A percentile compares a stretch with the other conserved stretches of the same genome.
These are phyloP conservation scores for Caradrina kadenii DNA, from an alignment of 2,888 invertebrate species.

Conservation along the genomic window DNA sequence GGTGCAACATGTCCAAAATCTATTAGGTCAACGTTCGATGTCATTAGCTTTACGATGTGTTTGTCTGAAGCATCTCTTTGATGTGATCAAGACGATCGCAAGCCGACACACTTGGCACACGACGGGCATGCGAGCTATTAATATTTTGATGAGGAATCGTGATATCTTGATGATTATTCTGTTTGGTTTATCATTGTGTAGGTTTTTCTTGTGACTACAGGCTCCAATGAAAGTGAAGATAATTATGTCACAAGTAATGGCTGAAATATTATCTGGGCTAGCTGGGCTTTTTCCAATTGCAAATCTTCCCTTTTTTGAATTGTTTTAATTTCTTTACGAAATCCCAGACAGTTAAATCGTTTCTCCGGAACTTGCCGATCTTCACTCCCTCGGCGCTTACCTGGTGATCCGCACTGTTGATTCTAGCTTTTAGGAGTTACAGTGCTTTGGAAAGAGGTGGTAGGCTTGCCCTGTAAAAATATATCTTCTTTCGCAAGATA, in stretches of 20 bases:
- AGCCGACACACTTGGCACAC: conserved; percentile 81
- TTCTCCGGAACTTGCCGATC: too few species aligned
- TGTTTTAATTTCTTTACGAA: too few species aligned
- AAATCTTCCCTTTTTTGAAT: too few species aligned
- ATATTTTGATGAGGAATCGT: conserved; percentile 61
- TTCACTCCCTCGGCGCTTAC: too few species aligned
- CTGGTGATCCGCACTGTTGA: too few species aligned
- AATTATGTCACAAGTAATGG: background rate
- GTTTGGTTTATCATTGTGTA: conserved; percentile 21
- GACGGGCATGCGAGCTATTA: conserved; percentile 36
- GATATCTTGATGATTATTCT: conserved; percentile 46
- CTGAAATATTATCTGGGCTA: background rate
- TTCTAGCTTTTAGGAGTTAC: too few species aligned
- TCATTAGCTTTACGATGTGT: conserved; percentile 69
- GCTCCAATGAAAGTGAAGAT: background rate
- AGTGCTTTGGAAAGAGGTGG: too few species aligned
- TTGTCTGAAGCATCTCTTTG: conserved; percentile 73
- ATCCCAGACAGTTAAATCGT: too few species aligned
- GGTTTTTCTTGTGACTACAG: conserved; percentile 17
- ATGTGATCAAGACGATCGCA: conserved; percentile 66
- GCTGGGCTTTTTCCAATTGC: background rate
- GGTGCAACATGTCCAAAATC: conserved; percentile 53
- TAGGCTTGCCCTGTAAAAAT: too few species aligned
- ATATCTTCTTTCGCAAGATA: too few species aligned
- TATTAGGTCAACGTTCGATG: conserved; percentile 72